These are phyloP conservation scores for Ammospiza caudacuta DNA, from an alignment of 2,113 vertebrate genomes.

Conservation along the genomic window DNA sequence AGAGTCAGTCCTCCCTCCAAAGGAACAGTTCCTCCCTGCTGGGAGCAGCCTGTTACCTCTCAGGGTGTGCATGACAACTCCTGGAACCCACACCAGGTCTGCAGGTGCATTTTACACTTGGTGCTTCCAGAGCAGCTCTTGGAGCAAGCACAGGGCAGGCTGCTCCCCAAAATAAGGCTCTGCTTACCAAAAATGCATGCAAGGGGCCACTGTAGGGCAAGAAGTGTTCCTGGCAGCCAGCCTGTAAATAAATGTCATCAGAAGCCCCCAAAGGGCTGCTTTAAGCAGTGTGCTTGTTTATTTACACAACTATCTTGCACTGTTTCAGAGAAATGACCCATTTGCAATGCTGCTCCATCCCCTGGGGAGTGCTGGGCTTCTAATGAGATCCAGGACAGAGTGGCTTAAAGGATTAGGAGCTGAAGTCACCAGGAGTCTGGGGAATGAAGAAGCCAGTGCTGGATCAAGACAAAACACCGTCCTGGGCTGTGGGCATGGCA, in stretches of 20 bases:
- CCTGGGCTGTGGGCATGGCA: neutral
- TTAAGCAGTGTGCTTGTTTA: neutral
- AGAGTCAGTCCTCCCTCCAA: neutral
- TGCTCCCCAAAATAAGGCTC: neutral
- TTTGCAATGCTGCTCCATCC: neutral
- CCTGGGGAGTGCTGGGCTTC: neutral
- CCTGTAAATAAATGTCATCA: neutral
- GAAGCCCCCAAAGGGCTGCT: neutral
- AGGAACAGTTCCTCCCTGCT: neutral
- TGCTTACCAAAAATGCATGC: neutral
- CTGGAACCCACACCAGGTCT: neutral
- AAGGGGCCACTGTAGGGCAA: neutral
- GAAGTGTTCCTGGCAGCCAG: neutral
- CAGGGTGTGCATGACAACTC: accelerated
- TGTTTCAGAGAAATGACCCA: constrained; percentile 1
- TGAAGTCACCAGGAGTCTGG: neutral
- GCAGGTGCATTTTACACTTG: neutral
- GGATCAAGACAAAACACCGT: neutral
- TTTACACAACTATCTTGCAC: neutral
- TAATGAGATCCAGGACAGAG: constrained; percentile 24
- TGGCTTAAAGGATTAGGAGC: constrained; percentile 48
- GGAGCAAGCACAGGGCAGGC: neutral
- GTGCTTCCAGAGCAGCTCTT: neutral
- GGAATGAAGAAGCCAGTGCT: neutral
- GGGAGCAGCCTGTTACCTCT: neutral